A percentile compares a stretch with the other conserved stretches of the same genome.
These are phyloP conservation scores for Cervus canadensis DNA, from an alignment of 2,113 vertebrate species.

Conservation along the genomic window DNA sequence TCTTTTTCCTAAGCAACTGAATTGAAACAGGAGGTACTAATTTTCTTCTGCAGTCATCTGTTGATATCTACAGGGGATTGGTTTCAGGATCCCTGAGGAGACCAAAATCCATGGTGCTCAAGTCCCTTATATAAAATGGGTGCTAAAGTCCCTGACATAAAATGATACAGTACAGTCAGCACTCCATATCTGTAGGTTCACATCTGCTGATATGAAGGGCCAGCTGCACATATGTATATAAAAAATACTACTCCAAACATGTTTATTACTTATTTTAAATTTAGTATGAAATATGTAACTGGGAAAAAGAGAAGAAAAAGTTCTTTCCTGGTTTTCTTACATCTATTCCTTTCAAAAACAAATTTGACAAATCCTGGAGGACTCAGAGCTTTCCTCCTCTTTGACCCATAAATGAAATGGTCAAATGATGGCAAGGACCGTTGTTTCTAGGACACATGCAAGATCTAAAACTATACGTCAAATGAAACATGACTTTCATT, in stretches of 20 bases:
- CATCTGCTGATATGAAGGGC: neutral
- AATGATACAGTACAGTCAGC: neutral
- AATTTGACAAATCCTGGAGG: neutral
- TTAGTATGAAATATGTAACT: neutral
- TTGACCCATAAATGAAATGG: neutral
- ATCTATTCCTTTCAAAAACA: conserved; percentile 1
- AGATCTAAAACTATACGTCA: neutral
- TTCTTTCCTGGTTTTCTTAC: neutral
- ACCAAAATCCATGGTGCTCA: neutral
- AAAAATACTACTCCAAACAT: neutral
- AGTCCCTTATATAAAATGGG: neutral
- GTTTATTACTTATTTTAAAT: conserved; percentile 11
- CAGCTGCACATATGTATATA: neutral
- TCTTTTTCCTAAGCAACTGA: neutral
- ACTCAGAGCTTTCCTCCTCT: neutral
- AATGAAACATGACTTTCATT: conserved; percentile 1
- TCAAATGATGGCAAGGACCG: neutral
- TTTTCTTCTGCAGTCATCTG: neutral
- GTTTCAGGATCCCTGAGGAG: neutral
- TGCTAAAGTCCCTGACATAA: neutral
- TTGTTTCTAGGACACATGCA: neutral
- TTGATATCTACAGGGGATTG: neutral
- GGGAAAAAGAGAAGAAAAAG: neutral
- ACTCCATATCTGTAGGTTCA: neutral
- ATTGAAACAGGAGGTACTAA: neutral